Base-by-base conservation (phyloP, 2,113 vertebrate species). In the Notarius lentiginosus region DNA sequence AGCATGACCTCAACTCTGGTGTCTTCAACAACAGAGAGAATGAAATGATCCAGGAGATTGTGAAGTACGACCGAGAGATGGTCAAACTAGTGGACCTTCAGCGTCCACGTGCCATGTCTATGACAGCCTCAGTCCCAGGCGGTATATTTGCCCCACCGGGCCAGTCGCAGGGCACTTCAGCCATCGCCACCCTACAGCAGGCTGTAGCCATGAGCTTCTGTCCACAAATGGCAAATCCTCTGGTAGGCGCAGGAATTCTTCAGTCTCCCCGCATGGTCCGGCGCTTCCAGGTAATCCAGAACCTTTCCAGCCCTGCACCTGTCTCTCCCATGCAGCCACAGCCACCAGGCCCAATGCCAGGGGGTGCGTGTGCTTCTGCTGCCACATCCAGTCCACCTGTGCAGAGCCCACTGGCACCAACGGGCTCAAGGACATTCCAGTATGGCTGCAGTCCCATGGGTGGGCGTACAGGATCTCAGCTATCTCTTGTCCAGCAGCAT, bases 121-220 rank as follows among this genome's bases (percentile, higher is more conserved):
- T 95, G 92, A 95, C 95, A 0, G 95, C 96, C 1, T 95, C 95
- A 17, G 91, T 95, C 51, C 92, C 89, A 0, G 94, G 95, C 0
- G 92, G 95, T 27, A 94, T 96, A 49, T 96, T 95, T 84, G 95
- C 95, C 79, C 94, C 94, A n/a, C 95, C 95, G 0, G 95, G 93
- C 88, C 95, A 96, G 83, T 92, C 95, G 0, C 96, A 96, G 90
- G 93, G 95, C 11, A 95, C 96, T 88, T 99, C 98, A 0, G 97
- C 98, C 88, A 98, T 99, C 0, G 98, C 97, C 91, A 97, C 96
- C 4, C 95, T 99, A 34, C 98, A 99, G 94, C 97, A 99, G 91
- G 98, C 98, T 0, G 98, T 99, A 41, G 98, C 98, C 84, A 98
- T 99, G 97, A 99, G 98, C 93, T 99, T 99, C 95, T 99, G 97